Conservation (phyloP, 2,888 invertebrate genomes). For the Melanargia galathea region DNA sequence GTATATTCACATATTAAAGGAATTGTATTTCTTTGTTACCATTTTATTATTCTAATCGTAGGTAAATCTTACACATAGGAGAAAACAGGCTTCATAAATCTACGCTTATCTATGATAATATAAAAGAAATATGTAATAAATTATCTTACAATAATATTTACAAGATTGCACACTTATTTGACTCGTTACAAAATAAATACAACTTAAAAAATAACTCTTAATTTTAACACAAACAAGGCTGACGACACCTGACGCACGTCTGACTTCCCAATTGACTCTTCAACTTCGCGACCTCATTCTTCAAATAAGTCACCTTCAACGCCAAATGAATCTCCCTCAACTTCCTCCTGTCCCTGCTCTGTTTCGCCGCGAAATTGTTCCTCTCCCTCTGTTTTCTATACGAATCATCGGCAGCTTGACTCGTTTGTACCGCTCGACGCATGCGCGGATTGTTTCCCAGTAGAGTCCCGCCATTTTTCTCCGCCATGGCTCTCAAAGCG, state of each 20-base stretch:
- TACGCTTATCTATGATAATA: not conserved
- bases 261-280: conserved; percentile 51
- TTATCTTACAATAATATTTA: conserved; percentile 35
- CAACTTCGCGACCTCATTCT: conserved; percentile 55
- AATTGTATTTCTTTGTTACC: not conserved
- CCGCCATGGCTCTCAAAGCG: conserved; percentile 85
- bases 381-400: conserved; percentile 94
- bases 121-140: conserved; percentile 20
- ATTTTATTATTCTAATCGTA: not conserved
- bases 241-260: conserved; percentile 37
- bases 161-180: conserved; percentile 37
- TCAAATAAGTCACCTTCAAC: conserved; percentile 90
- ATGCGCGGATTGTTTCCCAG: conserved; percentile 86
- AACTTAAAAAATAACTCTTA: conserved; percentile 18
- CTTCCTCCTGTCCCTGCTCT: conserved; percentile 94
- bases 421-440: conserved; percentile 81
- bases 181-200: conserved; percentile 23
- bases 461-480: conserved; percentile 81
- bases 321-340: conserved; percentile 96
- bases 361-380: conserved; percentile 97
- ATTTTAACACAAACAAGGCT: conserved; percentile 32
- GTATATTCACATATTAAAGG: too few species aligned
- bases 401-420: conserved; percentile 84
- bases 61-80: not conserved
- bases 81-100: not conserved